Conservation (phyloP, 23 tunicate species). For the Trididemnum nubilum region DNA sequence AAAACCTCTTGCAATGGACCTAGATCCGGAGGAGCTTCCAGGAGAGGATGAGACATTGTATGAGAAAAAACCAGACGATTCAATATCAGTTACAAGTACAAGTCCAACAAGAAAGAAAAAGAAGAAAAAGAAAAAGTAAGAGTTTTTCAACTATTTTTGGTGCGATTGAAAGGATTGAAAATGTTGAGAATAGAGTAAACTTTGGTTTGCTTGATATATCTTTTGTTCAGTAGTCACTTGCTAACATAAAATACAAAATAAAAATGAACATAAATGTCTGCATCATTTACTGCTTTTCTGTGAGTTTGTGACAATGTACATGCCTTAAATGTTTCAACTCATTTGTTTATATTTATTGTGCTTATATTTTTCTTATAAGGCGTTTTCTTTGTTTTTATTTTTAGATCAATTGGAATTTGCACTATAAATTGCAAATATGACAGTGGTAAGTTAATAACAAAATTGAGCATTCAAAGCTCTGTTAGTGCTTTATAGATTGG, state of each 20-base stretch:
- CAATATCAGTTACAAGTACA: conserved; percentile 74
- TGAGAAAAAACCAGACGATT: conserved; percentile 58
- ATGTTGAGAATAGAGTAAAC: conserved; percentile 4
- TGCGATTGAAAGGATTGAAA: conserved; percentile 12
- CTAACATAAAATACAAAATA: too few species aligned
- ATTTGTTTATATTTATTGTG: too few species aligned
- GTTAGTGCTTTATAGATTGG: too few species aligned
- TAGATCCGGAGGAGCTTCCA: background rate
- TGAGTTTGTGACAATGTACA: too few species aligned
- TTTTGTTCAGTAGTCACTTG: too few species aligned
- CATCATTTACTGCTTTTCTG: too few species aligned
- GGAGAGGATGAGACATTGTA: background rate
- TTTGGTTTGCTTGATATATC: background rate
- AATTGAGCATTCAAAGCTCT: too few species aligned
- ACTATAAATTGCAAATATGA: conserved; percentile 91
- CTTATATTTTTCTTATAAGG: too few species aligned
- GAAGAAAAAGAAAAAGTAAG: conserved; percentile 83
- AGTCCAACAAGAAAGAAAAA: conserved; percentile 91
- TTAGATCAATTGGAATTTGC: conserved; percentile 93
- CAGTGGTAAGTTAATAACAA: conserved; percentile 57
- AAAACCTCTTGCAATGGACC: too few species aligned
- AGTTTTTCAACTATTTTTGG: background rate
- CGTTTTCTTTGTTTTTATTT: too few species aligned
- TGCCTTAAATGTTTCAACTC: too few species aligned
- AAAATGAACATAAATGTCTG: too few species aligned